Conservation (phyloP, 2,113 vertebrate species). For the Tautogolabrus adspersus region DNA sequence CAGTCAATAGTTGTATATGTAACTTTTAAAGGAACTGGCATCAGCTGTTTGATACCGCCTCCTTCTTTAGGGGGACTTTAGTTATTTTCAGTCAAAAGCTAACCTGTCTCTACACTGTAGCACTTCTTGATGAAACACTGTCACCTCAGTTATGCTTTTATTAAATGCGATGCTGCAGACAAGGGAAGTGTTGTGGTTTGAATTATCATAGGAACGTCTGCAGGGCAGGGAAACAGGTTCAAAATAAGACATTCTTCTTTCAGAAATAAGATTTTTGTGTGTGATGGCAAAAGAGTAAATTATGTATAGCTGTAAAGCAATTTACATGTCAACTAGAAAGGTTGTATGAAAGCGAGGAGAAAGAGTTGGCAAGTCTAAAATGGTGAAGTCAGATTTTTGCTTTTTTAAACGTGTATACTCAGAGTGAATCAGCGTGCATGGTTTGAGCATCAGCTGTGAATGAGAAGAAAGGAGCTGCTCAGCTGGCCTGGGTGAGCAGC, state of each 20-base stretch:
- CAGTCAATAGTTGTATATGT: constrained; percentile 8
- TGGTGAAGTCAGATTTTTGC: not conserved
- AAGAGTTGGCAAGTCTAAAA: not conserved
- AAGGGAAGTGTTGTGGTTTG: constrained; percentile 18
- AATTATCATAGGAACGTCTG: constrained; percentile 29
- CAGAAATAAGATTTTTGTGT: not conserved
- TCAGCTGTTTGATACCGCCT: constrained; percentile 20
- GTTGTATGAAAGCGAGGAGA: constrained; percentile 5
- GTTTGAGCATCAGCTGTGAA: constrained; percentile 61
- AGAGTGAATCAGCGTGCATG: constrained; percentile 7
- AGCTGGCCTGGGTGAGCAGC: constrained; percentile 57
- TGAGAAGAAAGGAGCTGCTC: constrained; percentile 42
- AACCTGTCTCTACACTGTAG: constrained; percentile 37
- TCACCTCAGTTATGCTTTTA: constrained; percentile 60
- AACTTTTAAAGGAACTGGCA: constrained; percentile 27
- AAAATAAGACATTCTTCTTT: not conserved
- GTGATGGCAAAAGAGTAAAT: not conserved
- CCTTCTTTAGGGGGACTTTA: constrained; percentile 38
- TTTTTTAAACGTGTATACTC: constrained; percentile 3
- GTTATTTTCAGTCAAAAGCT: constrained; percentile 42
- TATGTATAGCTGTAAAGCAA: constrained; percentile 3
- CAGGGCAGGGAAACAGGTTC: constrained; percentile 4
- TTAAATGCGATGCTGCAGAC: constrained; percentile 15
- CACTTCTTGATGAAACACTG: constrained; percentile 59
- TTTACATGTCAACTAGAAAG: constrained; percentile 6